Evolutionary conservation across 2,888 invertebrate genomes (phyloP), one percentile per base, ranked within the genome.

Genomic region (Calameuta idolon): DNA sequence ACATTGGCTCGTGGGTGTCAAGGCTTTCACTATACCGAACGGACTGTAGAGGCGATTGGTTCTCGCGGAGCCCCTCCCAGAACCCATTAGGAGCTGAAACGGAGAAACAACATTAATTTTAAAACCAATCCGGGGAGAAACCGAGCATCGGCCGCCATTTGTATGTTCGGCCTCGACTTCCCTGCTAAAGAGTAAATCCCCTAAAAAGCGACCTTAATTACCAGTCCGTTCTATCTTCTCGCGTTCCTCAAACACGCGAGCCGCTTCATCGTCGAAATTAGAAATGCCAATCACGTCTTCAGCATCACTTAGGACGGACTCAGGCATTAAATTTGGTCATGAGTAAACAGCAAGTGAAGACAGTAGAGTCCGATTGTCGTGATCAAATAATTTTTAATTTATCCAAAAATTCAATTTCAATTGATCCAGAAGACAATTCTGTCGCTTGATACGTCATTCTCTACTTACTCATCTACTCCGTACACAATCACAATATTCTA

Each of bases 51-150:
- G 85, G 84, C 86, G 91, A 91, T 91, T 91, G 91, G 91, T 88
- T 89, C 87, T 85, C 84, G 86, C 85, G 79, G 84, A 84, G 88
- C 89, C 87, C 89, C 89, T 87, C 88, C 87, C 87, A 87, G 87
- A 87, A 87, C 84, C 87, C 87, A 89, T 88, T 88, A 88, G 84
- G 84, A 87, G 85, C 83, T 86, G 87, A 89, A 90, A 89, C 89
- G 85, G 85, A 87, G 88, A 88, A 89, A 89, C 86, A 81, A 85
- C 89, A 90, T 90, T 89, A 88, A 90, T 90, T 89, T 88, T 85
- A 86, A 89, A 89, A 87, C 88, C 88, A 87, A 88, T 88, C 87
- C 87, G 81, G 81, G 80, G 84, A 85, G 87, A 87, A 86, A 85
- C 85, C 84, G 84, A 83, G 84, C 84, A 84, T 83, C 83, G 84